Evolutionary conservation across 1,140 invertebrate genomes (phyloP).

Genomic region (Colletes latitarsis): DNA sequence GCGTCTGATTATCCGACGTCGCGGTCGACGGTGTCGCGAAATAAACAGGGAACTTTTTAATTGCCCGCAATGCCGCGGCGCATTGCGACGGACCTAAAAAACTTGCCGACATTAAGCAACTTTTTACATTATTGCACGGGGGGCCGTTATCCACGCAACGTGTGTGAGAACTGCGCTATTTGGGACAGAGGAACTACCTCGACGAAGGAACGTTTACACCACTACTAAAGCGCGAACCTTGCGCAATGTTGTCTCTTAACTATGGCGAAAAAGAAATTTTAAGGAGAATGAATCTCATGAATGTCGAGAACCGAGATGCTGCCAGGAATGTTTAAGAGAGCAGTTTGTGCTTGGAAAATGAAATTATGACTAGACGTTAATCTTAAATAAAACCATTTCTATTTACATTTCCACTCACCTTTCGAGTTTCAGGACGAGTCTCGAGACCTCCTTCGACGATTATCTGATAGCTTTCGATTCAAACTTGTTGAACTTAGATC

Average conservation of each 20-base stretch:
- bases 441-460: too few relatives aligned
- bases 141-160: neutral
- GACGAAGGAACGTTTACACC: neutral
- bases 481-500: too few relatives aligned
- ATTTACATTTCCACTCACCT: too few relatives aligned
- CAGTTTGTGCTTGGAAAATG: neutral
- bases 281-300: slow-evolving; percentile 14
- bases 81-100: neutral
- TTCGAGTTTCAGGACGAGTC: too few relatives aligned
- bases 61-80: slow-evolving; percentile 23
- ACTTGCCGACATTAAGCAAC: neutral
- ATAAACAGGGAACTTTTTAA: slow-evolving; percentile 28
- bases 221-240: neutral
- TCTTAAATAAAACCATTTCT: too few relatives aligned
- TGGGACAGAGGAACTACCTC: neutral
- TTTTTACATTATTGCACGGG: slow-evolving; percentile 6
- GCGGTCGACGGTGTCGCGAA: neutral
- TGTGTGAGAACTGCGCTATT: neutral
- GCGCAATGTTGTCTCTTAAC: neutral
- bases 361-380: neutral
- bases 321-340: neutral
- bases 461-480: too few relatives aligned
- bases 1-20: neutral
- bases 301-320: neutral
- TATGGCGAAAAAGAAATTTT: neutral